These are phyloP conservation scores for Tupaia tana DNA, from an alignment of 2,113 vertebrate species.

Conservation along the genomic window DNA sequence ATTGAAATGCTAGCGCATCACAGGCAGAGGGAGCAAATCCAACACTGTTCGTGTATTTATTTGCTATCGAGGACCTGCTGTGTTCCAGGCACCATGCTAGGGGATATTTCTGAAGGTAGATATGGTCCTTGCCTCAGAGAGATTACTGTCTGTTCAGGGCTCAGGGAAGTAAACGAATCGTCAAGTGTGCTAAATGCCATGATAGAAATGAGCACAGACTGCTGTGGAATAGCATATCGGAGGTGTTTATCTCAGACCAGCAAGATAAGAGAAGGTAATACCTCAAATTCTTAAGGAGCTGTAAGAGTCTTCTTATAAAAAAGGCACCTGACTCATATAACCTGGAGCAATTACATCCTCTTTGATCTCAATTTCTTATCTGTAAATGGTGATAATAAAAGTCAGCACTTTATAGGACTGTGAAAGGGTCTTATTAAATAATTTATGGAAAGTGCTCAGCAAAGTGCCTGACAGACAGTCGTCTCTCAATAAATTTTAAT, in stretches of 20 bases:
- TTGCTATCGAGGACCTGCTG: not conserved
- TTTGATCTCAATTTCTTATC: not conserved
- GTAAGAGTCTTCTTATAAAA: not conserved
- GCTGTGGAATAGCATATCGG: rapidly evolving
- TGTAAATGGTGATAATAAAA: not conserved
- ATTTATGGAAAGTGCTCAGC: not conserved
- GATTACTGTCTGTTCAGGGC: not conserved
- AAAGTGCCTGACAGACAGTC: not conserved
- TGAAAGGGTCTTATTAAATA: not conserved
- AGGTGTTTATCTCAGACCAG: not conserved
- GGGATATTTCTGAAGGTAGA: not conserved
- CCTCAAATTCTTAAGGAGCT: not conserved
- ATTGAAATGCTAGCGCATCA: not conserved
- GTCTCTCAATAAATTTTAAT: not conserved
- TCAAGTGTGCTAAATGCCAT: rapidly evolving
- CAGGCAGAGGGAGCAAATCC: not conserved
- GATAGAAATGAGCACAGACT: not conserved
- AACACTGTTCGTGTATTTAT: not conserved
- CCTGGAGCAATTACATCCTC: not conserved
- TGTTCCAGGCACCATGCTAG: not conserved
- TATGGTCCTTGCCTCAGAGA: not conserved
- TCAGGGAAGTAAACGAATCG: not conserved
- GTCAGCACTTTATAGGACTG: not conserved
- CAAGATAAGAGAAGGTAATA: not conserved
- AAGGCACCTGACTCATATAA: not conserved